Evolutionary conservation across 2,888 invertebrate species (phyloP), one percentile per base, ranked within the genome.

Genomic region (Limnephilus marmoratus): DNA sequence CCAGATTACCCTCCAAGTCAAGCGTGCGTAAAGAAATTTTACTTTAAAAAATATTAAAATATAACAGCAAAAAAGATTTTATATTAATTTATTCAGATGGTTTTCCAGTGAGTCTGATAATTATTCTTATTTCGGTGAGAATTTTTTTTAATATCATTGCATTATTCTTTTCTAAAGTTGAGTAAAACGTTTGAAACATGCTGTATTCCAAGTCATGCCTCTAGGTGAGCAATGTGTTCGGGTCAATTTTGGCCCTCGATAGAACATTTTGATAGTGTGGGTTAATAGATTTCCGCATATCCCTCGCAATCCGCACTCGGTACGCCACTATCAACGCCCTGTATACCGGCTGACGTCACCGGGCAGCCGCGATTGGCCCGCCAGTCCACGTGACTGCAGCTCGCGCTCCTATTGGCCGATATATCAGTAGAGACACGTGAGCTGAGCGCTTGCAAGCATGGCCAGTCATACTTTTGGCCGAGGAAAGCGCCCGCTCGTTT

Each of bases 341-440:
- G 90, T 92, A 68, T 91, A 90, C 68, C 24, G 68, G 85, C 90
- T 90, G 90, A 90, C 93, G 93, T 92, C 93, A 92, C 92, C 91
- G 91, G 91, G 45, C 24, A 94, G 94, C 94, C 93, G 94, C 94
- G 91, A 95, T 95, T 95, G 95, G 96, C 92, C 93, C 93, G 93
- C 93, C 93, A 93, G 94, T 95, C 95, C 96, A 96, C 96, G 96
- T 96, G 96, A 95, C 95, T 94, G 93, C 94, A 94, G 94, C 94
- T 94, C 93, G 94, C 92, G 93, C 91, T 41, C 93, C 94, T 92
- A 95, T 95, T 95, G 95, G 96, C 81, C 93, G 94, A 93, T 81
- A 83, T 83, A 85, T 86, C 90, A 90, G 92, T 82, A 82, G 68
- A 93, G 92, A 92, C 93, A 93, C 93, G 92, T 92, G 92, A 92